Conservation (phyloP, 2,797 vertebrate species). For the Cyclura pinguis region DNA sequence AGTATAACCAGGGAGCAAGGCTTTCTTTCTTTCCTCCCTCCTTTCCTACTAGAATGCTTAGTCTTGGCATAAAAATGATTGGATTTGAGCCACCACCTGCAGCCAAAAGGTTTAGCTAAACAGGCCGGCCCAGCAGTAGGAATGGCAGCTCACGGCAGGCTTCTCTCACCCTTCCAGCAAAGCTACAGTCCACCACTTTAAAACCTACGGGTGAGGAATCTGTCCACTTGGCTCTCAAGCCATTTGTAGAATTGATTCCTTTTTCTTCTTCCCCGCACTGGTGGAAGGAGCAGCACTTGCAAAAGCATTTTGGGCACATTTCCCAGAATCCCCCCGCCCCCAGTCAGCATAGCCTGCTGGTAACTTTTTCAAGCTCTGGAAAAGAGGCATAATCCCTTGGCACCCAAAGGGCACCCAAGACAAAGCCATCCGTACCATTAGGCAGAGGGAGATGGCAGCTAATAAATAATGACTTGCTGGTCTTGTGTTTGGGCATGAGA, state of each 20-base stretch:
- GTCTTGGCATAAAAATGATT: constrained; percentile 76
- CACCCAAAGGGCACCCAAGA: background rate
- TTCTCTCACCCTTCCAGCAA: constrained; percentile 41
- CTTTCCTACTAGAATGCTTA: constrained; percentile 76
- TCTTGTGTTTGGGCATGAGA: no score
- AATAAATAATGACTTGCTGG: no score
- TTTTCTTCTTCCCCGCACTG: constrained; percentile 16
- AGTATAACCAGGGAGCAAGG: constrained; percentile 61
- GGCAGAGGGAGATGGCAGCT: no score
- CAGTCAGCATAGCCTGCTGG: no score
- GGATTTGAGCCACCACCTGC: constrained; percentile 73
- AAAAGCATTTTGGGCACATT: no score
- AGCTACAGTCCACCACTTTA: constrained; percentile 49
- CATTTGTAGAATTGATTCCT: background rate
- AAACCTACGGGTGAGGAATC: constrained; percentile 55
- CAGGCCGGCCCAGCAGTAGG: constrained; percentile 64
- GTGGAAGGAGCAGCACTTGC: background rate
- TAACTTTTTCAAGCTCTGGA: no score
- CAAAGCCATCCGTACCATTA: background rate
- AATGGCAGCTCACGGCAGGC: constrained; percentile 61
- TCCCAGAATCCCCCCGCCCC: no score
- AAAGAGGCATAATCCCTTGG: background rate
- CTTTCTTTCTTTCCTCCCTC: constrained; percentile 53
- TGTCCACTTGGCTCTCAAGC: constrained; percentile 52
- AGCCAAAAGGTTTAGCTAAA: constrained; percentile 69